These are phyloP conservation scores for Ypsolopha sequella DNA, from an alignment of 2,888 invertebrate genomes.

Conservation along the genomic window DNA sequence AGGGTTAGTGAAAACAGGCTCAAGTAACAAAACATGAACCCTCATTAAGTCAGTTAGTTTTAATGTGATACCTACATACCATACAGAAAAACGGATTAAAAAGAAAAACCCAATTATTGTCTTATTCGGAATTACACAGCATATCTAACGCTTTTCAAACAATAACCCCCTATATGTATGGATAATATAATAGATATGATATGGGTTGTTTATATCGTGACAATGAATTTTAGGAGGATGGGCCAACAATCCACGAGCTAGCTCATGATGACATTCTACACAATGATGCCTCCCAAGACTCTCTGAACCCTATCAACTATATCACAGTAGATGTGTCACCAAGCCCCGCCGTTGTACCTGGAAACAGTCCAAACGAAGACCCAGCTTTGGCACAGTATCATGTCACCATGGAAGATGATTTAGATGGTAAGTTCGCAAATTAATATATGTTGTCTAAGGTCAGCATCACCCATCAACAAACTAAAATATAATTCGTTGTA, in stretches of 20 bases:
- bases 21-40: no score
- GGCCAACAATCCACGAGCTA: conserved; percentile 63
- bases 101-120: no score
- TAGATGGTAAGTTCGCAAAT: no score
- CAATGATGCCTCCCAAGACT: conserved; percentile 40
- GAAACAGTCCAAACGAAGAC: conserved; percentile 25
- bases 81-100: no score
- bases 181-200: background rate
- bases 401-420: conserved; percentile 56
- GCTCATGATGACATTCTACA: conserved; percentile 55
- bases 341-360: conserved; percentile 14
- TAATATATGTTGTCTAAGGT: conserved; percentile 16
- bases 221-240: conserved; percentile 43
- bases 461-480: conserved; percentile 43
- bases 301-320: conserved; percentile 32
- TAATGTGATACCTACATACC: no score
- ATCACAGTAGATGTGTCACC: conserved; percentile 28
- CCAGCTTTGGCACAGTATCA: conserved; percentile 37
- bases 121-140: background rate
- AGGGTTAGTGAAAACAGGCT: no score
- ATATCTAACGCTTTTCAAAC: no score
- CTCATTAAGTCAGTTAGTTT: no score
- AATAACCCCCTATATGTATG: background rate
- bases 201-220: conserved; percentile 8
- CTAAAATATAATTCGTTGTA: background rate